Percentiles rank a stretch among this genome's conserved stretches.
These are phyloP conservation scores for Heliconius congener DNA, from an alignment of 1,140 invertebrate genomes.

Conservation along the genomic window DNA sequence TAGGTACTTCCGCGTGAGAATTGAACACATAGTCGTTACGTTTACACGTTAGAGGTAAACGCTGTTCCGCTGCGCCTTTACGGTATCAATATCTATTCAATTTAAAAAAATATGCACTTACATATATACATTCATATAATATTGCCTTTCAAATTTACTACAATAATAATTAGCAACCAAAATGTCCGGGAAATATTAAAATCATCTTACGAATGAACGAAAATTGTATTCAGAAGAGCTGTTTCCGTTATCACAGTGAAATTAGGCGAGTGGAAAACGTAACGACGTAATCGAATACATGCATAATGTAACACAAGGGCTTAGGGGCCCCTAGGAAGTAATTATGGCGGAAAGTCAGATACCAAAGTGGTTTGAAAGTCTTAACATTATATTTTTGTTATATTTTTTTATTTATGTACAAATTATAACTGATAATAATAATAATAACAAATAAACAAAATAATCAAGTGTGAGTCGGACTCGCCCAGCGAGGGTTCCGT, in stretches of 20 bases:
- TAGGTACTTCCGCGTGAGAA: no score
- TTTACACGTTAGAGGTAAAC: no score
- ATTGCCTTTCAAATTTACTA: no score
- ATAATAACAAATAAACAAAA: no score
- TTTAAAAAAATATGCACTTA: no score
- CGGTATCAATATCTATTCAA: no score
- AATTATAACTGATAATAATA: no score
- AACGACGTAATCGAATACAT: slow-evolving; percentile 29
- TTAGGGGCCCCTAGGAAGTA: slow-evolving; percentile 22
- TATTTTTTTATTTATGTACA: background rate
- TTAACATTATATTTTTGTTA: background rate
- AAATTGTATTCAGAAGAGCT: background rate
- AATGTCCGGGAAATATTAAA: background rate
- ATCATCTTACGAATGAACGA: background rate
- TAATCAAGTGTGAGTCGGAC: no score
- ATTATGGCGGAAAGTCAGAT: slow-evolving; percentile 4
- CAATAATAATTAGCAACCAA: background rate
- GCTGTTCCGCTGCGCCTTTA: no score
- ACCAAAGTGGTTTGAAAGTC: background rate
- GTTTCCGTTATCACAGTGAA: slow-evolving; percentile 15
- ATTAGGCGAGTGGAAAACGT: slow-evolving; percentile 29
- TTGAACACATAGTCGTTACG: no score
- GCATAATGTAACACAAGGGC: slow-evolving; percentile 27
- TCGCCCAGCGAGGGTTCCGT: no score
- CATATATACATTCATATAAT: no score